phyloP scores from a whole-genome alignment of 1,140 invertebrate species.

The Olivierus martensii region DNA sequence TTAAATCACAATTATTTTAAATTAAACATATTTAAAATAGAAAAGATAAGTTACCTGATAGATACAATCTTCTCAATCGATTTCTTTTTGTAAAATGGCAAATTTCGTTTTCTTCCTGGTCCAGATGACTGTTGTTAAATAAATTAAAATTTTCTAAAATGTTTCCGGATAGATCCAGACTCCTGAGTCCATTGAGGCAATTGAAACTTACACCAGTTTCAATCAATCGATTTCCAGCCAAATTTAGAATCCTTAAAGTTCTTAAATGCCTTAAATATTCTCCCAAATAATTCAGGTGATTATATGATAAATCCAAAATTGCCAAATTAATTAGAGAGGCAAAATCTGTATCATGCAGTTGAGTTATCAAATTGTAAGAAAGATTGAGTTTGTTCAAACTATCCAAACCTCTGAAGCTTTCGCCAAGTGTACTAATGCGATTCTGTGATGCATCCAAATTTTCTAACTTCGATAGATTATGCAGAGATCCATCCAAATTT shows the following conservation, averaged over 20 bases:
- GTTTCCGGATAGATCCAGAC: slow-evolving; percentile 5
- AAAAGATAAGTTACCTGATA: too few species aligned
- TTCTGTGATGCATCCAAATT: too few species aligned
- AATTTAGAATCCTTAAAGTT: slow-evolving; percentile 7
- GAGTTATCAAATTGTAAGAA: not conserved
- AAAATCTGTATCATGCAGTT: not conserved
- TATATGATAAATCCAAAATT: slow-evolving; percentile 1
- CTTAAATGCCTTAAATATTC: slow-evolving; percentile 3
- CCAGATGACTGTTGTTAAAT: too few species aligned
- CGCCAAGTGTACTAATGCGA: too few species aligned
- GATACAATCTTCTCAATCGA: not conserved
- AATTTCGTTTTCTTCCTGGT: too few species aligned
- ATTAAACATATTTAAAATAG: too few species aligned
- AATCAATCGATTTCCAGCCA: slow-evolving; percentile 4
- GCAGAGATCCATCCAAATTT: too few species aligned
- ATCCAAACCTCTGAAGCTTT: not conserved
- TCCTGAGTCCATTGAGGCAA: slow-evolving; percentile 1
- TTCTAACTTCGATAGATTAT: too few species aligned
- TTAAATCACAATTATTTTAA: too few species aligned
- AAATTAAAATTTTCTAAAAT: not conserved
- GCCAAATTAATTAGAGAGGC: not conserved
- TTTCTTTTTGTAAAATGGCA: not conserved
- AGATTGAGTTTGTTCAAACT: not conserved
- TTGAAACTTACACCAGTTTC: slow-evolving; percentile 11
- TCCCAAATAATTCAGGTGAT: not conserved